Percentiles rank a stretch among this genome's conserved stretches.
Evolutionary conservation across 2,797 vertebrate genomes (phyloP).

Genomic region (Paratrypauchen microcephalus): DNA sequence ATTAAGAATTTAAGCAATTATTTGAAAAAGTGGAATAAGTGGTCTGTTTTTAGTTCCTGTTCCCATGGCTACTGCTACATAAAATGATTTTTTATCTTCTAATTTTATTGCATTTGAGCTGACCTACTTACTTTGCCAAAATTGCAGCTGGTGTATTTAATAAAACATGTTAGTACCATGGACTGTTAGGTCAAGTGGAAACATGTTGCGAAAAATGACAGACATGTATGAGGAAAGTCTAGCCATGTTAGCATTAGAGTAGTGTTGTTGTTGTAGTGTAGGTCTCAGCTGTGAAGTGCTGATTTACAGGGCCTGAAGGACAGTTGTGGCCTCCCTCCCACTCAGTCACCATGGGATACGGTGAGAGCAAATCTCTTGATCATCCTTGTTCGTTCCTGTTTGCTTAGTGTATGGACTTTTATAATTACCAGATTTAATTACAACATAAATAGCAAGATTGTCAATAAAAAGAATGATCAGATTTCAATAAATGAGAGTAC

Average conservation of each 20-base stretch:
- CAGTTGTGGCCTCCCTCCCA: slow-evolving; percentile 57
- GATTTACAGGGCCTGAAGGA: slow-evolving; percentile 67
- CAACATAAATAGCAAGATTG: slow-evolving; percentile 17
- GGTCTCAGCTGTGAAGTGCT: slow-evolving; percentile 55
- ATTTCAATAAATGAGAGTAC: slow-evolving; percentile 20
- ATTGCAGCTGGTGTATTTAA: background rate
- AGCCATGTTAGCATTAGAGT: slow-evolving; percentile 19
- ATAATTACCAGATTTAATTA: slow-evolving; percentile 24
- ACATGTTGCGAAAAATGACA: background rate
- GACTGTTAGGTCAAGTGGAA: background rate
- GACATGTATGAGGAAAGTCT: slow-evolving; percentile 14
- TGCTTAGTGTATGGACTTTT: slow-evolving; percentile 19
- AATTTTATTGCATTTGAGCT: slow-evolving; percentile 16
- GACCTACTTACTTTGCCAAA: background rate
- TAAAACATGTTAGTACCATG: background rate
- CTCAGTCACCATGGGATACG: slow-evolving; percentile 65
- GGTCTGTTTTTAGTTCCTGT: slow-evolving; percentile 43
- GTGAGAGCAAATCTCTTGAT: slow-evolving; percentile 42
- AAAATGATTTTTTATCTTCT: slow-evolving; percentile 8
- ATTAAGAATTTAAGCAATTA: slow-evolving; percentile 19
- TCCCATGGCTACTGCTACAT: slow-evolving; percentile 56
- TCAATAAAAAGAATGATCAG: slow-evolving; percentile 24
- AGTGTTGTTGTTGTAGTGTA: slow-evolving; percentile 16
- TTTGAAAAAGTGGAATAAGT: slow-evolving; percentile 26
- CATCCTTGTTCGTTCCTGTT: slow-evolving; percentile 24